phyloP scores from a whole-genome alignment of 30 jellyfish, hydroid and myxozoan genomes.

The Haliclystus octoradiatus region DNA sequence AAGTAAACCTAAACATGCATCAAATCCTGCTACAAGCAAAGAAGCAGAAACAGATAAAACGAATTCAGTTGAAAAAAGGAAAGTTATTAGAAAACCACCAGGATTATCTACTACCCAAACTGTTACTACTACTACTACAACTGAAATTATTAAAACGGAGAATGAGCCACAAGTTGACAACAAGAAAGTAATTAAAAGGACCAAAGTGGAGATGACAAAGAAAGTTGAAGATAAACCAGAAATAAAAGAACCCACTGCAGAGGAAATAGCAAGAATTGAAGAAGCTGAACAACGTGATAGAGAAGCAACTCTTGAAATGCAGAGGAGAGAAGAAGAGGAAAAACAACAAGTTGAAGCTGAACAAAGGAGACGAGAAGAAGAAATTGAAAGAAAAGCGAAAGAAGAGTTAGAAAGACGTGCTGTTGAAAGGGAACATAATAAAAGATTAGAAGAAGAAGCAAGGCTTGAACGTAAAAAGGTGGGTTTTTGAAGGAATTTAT shows the following conservation, averaged over 20 bases:
- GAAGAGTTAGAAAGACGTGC: background rate
- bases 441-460: background rate
- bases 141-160: background rate
- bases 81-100: background rate
- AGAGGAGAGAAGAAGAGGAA: background rate
- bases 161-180: background rate
- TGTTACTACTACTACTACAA: background rate
- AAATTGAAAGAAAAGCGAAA: background rate
- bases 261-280: background rate
- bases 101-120: background rate
- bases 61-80: background rate
- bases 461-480: background rate
- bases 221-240: background rate
- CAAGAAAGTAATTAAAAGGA: background rate
- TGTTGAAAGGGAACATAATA: background rate
- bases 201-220: background rate
- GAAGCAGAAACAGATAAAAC: background rate
- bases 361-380: background rate
- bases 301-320: background rate
- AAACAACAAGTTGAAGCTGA: background rate
- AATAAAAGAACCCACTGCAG: background rate
- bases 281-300: background rate
- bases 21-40: background rate
- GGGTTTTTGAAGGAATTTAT: too few species aligned
- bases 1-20: background rate